Base-by-base conservation (phyloP, 2,888 invertebrate species). In the Tinea trinotella region DNA sequence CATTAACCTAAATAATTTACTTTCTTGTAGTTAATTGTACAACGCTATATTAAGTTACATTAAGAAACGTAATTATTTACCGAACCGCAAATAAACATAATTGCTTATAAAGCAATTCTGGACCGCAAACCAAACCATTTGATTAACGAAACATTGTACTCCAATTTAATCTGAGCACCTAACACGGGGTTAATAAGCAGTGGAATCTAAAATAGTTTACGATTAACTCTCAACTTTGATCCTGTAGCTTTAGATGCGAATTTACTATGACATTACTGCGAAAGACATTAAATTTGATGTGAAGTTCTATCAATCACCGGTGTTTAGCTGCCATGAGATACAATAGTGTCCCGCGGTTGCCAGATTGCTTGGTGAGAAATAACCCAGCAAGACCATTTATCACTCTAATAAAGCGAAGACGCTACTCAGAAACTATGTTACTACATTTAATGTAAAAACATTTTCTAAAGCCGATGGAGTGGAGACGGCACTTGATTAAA, bases 261-360 rank as follows among this genome's bases (percentile, higher is more conserved):
- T 18, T 48, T 48, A 48, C 10, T 18, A 10, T 48, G 13, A 40
- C 40, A 13, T 40, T 6, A 40, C 7, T 19, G 18, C 19, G 19
- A 12, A 48, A 48, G 48, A 20, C 20, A 48, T 20, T 50, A 24
- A 24, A 50, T 50, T 50, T 22, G 50, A 24, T 24, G 24, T 9
- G 15, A 15, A 24, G 50, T 13, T 50, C 50, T 50, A 50, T 50
- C 50, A 50, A 50, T 50, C 50, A 50, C 13, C 24, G n/a, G 24
- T 50, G 50, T 50, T 50, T 50, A 13, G 50, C 48, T 50, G 50
- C 50, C 50, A 50, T 13, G 50, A 50, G 50, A 50, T 50, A 50
- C 50, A 50, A 50, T 50, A 18, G 50, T 50, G 50, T 50, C 50
- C 22, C 24, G 50, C 50, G 50, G 50, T 50, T 48, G 22, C 50